Evolutionary conservation across 1,140 invertebrate species (phyloP), one percentile per base, ranked within the genome.

Genomic region (Conus betulinus): DNA sequence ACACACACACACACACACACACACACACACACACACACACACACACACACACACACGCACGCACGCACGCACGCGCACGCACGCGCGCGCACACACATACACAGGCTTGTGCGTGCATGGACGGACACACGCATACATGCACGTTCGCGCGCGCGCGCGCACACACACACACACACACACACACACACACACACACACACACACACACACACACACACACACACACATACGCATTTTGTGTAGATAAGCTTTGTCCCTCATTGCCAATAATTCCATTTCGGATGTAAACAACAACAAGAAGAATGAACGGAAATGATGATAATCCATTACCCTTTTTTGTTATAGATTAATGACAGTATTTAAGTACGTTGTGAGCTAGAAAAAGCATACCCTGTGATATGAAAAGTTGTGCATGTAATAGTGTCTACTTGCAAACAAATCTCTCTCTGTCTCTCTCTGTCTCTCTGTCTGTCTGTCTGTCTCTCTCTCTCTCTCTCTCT

Each of bases 401-500:
- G 3, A 39, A 39, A 39, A 39, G 39, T 39, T 39, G 39, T 39
- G 39, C 39, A 39, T 39, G 39, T 39, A 39, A 39, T 39, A 39
- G 39, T 39, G 39, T 39, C 39, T 1, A 39, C 39, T 39, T 39
- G 39, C 39, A 39, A 3, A 39, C 39, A 39, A n/a, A n/a, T 78
- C 74, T 78, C 74, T 78, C 25, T 78, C 74, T 78, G n/a, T 78
- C 25, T 78, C 74, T 78, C 74, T 78, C 25, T 78, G n/a, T 78
- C 74, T 78, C 74, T 78, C 23, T 78, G 8, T 78, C 74, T 78
- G 8, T 78, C 74, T 78, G 8, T 78, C 87, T 86, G 53, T 88
- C 39, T 25, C 88, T 88, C 57, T 90, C 87, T 79, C 85, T 90
- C 17, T 71, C 81, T 51, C 85, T 87, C 67, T 87, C 84, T 67